phyloP scores from a whole-genome alignment of 2,113 vertebrate genomes.

The Centropus bengalensis region DNA sequence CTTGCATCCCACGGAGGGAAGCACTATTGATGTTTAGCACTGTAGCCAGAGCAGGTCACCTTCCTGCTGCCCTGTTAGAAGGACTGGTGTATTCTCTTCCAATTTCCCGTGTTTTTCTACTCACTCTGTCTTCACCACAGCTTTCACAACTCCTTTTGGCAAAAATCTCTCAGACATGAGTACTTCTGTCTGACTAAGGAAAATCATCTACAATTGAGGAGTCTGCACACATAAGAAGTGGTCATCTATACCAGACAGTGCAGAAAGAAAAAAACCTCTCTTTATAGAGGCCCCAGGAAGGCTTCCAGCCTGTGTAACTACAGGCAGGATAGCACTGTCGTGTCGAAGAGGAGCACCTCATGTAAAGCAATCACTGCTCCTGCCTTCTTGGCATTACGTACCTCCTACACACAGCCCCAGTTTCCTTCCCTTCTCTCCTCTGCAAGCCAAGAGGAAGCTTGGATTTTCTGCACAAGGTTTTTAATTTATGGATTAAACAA shows the following conservation, averaged over 20 bases:
- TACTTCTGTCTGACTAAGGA: not conserved
- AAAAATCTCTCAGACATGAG: not conserved
- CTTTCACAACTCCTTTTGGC: not conserved
- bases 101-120: not conserved
- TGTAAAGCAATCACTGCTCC: not conserved
- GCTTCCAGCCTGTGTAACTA: not conserved
- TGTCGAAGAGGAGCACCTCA: not conserved
- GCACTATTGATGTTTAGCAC: rapidly evolving
- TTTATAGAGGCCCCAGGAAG: not conserved
- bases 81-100: not conserved
- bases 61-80: not conserved
- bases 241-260: rapidly evolving
- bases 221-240: not conserved
- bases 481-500: conserved; percentile 18
- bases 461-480: not conserved
- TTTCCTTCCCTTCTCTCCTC: not conserved
- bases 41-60: not conserved
- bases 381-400: rapidly evolving
- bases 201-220: not conserved
- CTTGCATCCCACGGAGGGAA: not conserved
- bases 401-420: not conserved
- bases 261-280: not conserved
- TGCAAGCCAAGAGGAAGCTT: not conserved
- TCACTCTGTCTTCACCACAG: not conserved
- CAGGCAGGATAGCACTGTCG: not conserved